Evolutionary conservation across 2,113 vertebrate species (phyloP).

Genomic region (Toxostoma redivivum): DNA sequence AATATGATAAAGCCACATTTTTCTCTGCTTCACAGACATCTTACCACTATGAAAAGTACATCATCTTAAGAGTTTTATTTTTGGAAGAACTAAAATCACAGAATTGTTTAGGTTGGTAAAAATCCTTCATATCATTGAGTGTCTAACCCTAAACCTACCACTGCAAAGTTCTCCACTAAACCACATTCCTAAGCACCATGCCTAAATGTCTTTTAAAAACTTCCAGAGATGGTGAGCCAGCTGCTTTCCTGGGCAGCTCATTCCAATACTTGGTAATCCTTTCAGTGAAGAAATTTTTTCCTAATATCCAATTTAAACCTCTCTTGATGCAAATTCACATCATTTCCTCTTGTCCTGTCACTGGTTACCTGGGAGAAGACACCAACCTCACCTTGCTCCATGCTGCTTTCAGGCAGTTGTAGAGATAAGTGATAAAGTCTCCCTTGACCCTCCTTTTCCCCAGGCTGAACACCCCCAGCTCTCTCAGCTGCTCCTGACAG

Average conservation of each 20-base stretch:
- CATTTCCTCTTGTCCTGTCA: rapidly evolving
- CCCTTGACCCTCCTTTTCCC: not conserved
- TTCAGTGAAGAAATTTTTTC: not conserved
- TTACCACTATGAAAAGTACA: not conserved
- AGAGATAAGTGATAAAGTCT: rapidly evolving
- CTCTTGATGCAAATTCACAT: not conserved
- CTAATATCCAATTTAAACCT: not conserved
- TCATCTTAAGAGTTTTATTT: not conserved
- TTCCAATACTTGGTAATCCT: not conserved
- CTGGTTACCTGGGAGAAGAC: not conserved
- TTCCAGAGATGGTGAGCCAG: not conserved
- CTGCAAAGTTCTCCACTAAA: not conserved
- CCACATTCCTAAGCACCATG: not conserved
- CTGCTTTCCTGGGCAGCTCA: not conserved
- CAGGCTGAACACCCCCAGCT: not conserved
- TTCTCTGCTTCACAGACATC: not conserved
- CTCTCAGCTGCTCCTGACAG: not conserved
- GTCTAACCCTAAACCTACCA: not conserved
- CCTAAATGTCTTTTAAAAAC: not conserved
- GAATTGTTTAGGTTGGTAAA: not conserved
- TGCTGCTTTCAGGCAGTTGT: not conserved
- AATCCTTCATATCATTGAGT: rapidly evolving
- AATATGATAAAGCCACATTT: not conserved
- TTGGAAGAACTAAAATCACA: not conserved
- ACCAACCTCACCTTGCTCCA: not conserved